Percentiles rank a stretch among this genome's conserved stretches.
These are phyloP conservation scores for Bradypodion ventrale DNA, from an alignment of 2,797 vertebrate genomes.

Conservation along the genomic window DNA sequence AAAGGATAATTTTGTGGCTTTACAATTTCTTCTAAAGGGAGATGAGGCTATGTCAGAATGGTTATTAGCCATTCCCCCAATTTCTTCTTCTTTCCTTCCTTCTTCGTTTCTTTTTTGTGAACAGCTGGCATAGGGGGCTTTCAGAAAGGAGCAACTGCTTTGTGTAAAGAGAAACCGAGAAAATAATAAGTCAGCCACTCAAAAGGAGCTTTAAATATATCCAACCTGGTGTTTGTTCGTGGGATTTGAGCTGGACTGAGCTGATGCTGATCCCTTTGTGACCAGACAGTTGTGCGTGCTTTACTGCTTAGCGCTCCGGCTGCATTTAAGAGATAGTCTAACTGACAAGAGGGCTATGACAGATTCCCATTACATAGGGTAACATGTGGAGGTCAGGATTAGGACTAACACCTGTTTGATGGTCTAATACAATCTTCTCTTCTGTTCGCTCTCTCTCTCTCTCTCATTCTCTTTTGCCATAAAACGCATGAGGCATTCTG, in stretches of 20 bases:
- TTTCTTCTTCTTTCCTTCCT: neutral
- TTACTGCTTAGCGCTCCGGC: constrained; percentile 30
- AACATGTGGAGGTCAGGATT: constrained; percentile 45
- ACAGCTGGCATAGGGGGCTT: constrained; percentile 44
- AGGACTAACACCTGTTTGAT: constrained; percentile 9
- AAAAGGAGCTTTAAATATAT: constrained; percentile 50
- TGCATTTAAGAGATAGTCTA: constrained; percentile 51
- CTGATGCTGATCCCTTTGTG: constrained; percentile 55
- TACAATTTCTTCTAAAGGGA: constrained; percentile 33
- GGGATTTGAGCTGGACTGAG: constrained; percentile 52
- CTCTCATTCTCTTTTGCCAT: neutral
- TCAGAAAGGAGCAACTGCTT: constrained; percentile 42
- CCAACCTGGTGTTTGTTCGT: constrained; percentile 34
- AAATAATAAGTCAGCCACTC: constrained; percentile 39
- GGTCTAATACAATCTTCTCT: neutral
- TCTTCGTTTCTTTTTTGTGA: constrained; percentile 13
- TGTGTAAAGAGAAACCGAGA: constrained; percentile 22
- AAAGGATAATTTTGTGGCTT: constrained; percentile 32
- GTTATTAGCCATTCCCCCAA: constrained; percentile 33
- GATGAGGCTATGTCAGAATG: constrained; percentile 42
- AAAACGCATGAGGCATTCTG: neutral
- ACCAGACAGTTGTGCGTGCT: constrained; percentile 38
- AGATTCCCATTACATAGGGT: constrained; percentile 26
- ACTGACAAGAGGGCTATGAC: constrained; percentile 40
- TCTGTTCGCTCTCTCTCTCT: neutral